Evolutionary conservation across 1,140 invertebrate species (phyloP).

Genomic region (Rhagoletis zephyria): DNA sequence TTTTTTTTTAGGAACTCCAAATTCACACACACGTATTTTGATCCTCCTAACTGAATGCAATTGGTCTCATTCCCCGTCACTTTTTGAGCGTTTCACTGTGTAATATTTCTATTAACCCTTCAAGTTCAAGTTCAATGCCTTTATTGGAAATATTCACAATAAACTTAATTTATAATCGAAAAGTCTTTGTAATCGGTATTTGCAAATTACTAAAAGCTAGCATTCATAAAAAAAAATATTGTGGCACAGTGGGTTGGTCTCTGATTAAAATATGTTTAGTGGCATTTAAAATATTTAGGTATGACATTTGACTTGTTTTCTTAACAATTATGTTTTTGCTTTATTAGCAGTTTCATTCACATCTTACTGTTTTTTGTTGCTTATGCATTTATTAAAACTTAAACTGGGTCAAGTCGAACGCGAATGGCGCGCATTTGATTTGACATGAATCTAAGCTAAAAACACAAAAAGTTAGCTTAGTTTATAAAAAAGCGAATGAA

Average conservation of each 20-base stretch:
- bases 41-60: no score
- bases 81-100: no score
- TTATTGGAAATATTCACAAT: no score
- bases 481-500: no score
- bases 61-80: no score
- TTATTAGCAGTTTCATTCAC: not conserved
- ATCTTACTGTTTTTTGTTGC: not conserved
- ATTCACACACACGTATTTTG: no score
- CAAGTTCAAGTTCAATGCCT: no score
- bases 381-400: slow-evolving; percentile 24
- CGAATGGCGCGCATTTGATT: not conserved
- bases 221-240: not conserved
- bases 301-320: not conserved
- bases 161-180: no score
- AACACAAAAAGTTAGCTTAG: not conserved
- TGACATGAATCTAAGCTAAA: not conserved
- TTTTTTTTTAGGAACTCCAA: no score
- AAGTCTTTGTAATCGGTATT: no score
- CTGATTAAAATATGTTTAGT: not conserved
- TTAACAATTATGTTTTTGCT: not conserved
- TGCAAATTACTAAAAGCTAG: no score
- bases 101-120: no score
- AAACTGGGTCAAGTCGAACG: slow-evolving; percentile 41
- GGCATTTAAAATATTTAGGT: not conserved
- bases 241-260: not conserved